These are phyloP conservation scores for Acrocephalus scirpaceus DNA, from an alignment of 2,797 vertebrate species.

Conservation along the genomic window DNA sequence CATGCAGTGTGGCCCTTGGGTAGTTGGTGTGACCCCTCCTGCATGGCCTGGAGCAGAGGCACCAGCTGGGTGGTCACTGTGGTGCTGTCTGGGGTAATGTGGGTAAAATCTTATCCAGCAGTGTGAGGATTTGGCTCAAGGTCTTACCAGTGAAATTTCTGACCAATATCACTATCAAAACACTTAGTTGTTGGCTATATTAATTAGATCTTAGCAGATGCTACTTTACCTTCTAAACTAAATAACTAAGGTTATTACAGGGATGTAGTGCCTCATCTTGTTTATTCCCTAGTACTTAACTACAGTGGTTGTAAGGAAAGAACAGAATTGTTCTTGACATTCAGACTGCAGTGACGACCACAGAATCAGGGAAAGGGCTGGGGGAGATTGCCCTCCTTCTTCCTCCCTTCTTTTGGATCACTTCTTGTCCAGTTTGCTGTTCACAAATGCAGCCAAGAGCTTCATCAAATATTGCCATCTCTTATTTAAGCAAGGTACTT, in stretches of 20 bases:
- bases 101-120: background rate
- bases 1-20: rapidly evolving
- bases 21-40: background rate
- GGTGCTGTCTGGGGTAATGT: background rate
- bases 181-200: background rate
- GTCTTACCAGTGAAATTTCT: background rate
- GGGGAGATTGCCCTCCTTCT: too few relatives aligned
- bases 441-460: background rate
- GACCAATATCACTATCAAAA: background rate
- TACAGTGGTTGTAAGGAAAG: background rate
- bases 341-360: background rate
- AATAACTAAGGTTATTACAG: background rate
- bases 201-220: background rate
- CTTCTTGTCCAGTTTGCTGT: background rate
- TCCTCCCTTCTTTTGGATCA: background rate
- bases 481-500: background rate
- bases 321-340: background rate
- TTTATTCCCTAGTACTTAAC: background rate
- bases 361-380: background rate
- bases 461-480: background rate
- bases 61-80: background rate
- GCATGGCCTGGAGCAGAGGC: background rate
- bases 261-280: background rate
- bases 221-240: background rate
- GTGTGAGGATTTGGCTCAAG: background rate